phyloP scores from a whole-genome alignment of 2,113 vertebrate species.

The Bagarius yarrelli region DNA sequence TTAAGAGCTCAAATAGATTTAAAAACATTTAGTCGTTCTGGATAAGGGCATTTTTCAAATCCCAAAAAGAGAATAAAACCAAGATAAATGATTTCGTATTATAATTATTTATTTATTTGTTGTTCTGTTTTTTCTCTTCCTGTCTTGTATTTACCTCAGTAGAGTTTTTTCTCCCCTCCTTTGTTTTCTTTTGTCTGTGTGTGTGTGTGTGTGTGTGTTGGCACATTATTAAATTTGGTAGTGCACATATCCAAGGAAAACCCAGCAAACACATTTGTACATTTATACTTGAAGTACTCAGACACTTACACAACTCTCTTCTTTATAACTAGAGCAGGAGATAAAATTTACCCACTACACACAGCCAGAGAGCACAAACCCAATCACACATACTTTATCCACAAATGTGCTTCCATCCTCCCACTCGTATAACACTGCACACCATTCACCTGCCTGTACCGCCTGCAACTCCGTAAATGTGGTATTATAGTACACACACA shows the following conservation, averaged over 20 bases:
- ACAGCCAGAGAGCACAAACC: neutral
- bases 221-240: slow-evolving; percentile 48
- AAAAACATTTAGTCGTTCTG: too few relatives aligned
- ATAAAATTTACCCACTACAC: slow-evolving; percentile 13
- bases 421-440: slow-evolving; percentile 11
- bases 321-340: slow-evolving; percentile 21
- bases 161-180: slow-evolving; percentile 7
- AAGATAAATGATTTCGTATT: neutral
- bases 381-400: neutral
- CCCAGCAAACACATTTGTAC: slow-evolving; percentile 26
- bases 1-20: too few relatives aligned
- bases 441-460: slow-evolving; percentile 11
- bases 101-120: slow-evolving; percentile 5
- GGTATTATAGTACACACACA: neutral
- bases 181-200: slow-evolving; percentile 9
- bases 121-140: neutral
- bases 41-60: too few relatives aligned
- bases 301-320: slow-evolving; percentile 27
- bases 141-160: neutral
- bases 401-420: slow-evolving; percentile 6
- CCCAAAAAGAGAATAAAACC: neutral
- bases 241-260: slow-evolving; percentile 45
- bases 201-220: slow-evolving; percentile 22
- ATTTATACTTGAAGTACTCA: slow-evolving; percentile 3
- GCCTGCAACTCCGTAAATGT: slow-evolving; percentile 13